Conservation (phyloP, 2,888 invertebrate species). For the Cephonodes hylas region DNA sequence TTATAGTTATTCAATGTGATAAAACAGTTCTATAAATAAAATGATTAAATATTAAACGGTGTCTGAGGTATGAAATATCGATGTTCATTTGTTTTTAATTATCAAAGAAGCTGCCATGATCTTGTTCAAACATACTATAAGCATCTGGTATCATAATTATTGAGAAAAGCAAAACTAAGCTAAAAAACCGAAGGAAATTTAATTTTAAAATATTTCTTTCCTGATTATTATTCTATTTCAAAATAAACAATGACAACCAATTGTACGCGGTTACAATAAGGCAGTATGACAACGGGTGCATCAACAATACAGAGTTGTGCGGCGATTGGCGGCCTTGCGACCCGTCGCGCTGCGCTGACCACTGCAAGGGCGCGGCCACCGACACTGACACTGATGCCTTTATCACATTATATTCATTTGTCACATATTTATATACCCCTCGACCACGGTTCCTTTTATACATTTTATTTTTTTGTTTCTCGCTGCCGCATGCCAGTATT, state of each 20-base stretch:
- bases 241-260: not conserved
- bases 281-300: constrained; percentile 21
- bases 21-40: too few species aligned
- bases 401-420: not conserved
- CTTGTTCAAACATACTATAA: too few species aligned
- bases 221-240: not conserved
- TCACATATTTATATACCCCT: not conserved
- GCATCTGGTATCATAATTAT: too few species aligned
- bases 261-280: not conserved
- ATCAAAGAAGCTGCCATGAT: too few species aligned
- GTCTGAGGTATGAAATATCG: too few species aligned
- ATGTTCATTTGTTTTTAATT: too few species aligned
- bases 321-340: constrained; percentile 21
- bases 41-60: too few species aligned
- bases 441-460: not conserved
- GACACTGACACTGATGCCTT: constrained; percentile 22
- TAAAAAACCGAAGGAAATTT: too few species aligned
- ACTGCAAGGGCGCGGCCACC: constrained; percentile 32
- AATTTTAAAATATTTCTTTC: not conserved
- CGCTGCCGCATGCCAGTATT: not conserved
- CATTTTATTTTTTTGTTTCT: not conserved
- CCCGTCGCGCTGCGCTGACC: constrained; percentile 31
- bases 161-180: too few species aligned
- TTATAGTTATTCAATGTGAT: too few species aligned
- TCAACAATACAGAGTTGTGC: constrained; percentile 24